Percentiles rank a stretch among this genome's conserved stretches.
phyloP scores from a whole-genome alignment of 1,140 invertebrate species.

The Ctenoplectra terminalis region DNA sequence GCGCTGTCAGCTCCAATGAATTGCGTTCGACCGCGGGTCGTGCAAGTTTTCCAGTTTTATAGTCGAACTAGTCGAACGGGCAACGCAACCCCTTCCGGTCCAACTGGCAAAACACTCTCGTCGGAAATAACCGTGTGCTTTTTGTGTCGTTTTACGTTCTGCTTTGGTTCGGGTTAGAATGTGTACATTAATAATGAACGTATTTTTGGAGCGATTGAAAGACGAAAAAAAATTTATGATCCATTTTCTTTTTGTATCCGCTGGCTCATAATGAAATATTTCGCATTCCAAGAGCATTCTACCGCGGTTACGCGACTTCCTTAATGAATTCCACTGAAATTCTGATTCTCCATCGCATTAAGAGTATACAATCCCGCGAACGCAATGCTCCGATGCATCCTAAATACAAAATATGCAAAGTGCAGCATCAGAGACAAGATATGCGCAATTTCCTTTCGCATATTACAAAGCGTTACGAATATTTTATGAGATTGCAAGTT shows the following conservation, averaged over 20 bases:
- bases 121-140: neutral
- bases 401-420: neutral
- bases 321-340: neutral
- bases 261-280: neutral
- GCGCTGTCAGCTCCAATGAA: slow-evolving; percentile 16
- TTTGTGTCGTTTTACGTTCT: neutral
- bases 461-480: neutral
- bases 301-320: no score
- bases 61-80: neutral
- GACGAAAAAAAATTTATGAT: no score
- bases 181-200: no score
- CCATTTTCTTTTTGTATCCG: no score
- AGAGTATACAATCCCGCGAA: neutral
- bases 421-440: neutral
- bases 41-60: neutral
- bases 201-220: no score
- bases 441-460: slow-evolving; percentile 2
- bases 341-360: neutral
- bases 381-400: neutral
- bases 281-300: neutral
- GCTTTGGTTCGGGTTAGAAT: neutral
- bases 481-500: slow-evolving; percentile 1
- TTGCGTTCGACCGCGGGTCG: neutral
- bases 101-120: neutral
- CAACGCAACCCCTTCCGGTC: neutral